Percentiles rank a stretch among this genome's conserved stretches.
Evolutionary conservation across 2,888 invertebrate genomes (phyloP).

Genomic region (Myopa tessellatipennis): DNA sequence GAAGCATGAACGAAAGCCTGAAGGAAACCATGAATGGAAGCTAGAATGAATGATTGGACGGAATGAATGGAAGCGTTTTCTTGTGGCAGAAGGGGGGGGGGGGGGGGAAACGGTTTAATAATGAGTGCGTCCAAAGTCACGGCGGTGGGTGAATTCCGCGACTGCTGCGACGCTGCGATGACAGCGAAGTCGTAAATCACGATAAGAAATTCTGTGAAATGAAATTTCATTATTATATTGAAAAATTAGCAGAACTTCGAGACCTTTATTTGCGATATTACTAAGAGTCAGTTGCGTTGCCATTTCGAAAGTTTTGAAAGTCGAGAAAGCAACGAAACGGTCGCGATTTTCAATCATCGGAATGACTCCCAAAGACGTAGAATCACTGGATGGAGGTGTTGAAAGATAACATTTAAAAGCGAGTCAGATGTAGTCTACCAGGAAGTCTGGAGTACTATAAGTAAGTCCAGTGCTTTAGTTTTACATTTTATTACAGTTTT

Average conservation of each 20-base stretch:
- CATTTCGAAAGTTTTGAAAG: not conserved
- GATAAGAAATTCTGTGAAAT: conserved; percentile 7
- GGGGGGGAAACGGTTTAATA: not conserved
- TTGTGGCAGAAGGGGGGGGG: not conserved
- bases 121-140: not conserved
- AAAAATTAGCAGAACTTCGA: conserved; percentile 12
- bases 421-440: too few species aligned
- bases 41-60: not conserved
- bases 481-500: too few species aligned
- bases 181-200: not conserved
- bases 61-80: not conserved
- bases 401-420: too few species aligned
- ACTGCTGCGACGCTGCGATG: not conserved
- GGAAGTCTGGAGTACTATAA: too few species aligned
- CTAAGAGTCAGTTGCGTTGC: not conserved
- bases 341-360: too few species aligned
- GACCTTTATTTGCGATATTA: not conserved
- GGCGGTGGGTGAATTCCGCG: not conserved
- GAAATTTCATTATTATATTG: conserved; percentile 7
- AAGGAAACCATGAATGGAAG: not conserved
- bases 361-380: too few species aligned
- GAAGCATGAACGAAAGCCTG: not conserved
- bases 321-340: too few species aligned
- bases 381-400: too few species aligned
- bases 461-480: too few species aligned